Evolutionary conservation across 92 coral and sea anemone species (phyloP), one percentile per base, ranked within the genome.

Genomic region (Zoanthus sociatus): DNA sequence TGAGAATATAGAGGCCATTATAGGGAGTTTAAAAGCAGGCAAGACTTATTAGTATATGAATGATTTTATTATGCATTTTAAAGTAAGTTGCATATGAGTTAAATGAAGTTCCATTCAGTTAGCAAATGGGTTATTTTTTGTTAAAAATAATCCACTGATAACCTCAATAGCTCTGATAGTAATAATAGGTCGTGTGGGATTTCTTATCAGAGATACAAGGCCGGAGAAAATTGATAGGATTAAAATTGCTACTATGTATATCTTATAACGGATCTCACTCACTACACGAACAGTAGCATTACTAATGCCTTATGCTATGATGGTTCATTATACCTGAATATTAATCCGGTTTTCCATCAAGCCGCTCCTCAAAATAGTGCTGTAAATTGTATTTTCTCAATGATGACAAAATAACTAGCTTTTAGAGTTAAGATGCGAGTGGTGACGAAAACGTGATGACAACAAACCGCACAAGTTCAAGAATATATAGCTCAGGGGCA

Each of bases 391-490:
- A 16, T 81, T 81, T 66, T 46, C n/a, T 21, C 31, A 26, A 81
- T 68, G 55, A 68, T 66, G 48, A 66, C 73, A 81, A 66, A 68
- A 66, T 81, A 45, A 81, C 48, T 81, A 21, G 44, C 58, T 2
- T 81, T 78, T 46, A 21, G 45, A 48, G 45, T 67, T 11, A 66
- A 46, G 63, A 54, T 66, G 64, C 15, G 26, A 46, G 64, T 64
- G 47, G 85, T 81, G 75, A 81, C 74, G 74, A 81, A 67, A 81
- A 81, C 85, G 61, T 81, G 73, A 60, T 81, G 85, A 64, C 75
- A 81, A 64, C 31, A 15, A 16, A 48, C 61, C 56, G 44, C 74
- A 81, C 45, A 48, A 21, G 55, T 81, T 46, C 20, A 64, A 67
- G 42, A 37, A 67, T 10, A 67, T 10, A 81, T 81, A 42, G 85